A percentile compares a stretch with the other conserved stretches of the same genome.
phyloP scores from a whole-genome alignment of 2,888 invertebrate species.

The Chaetogeoica ovagalla region DNA sequence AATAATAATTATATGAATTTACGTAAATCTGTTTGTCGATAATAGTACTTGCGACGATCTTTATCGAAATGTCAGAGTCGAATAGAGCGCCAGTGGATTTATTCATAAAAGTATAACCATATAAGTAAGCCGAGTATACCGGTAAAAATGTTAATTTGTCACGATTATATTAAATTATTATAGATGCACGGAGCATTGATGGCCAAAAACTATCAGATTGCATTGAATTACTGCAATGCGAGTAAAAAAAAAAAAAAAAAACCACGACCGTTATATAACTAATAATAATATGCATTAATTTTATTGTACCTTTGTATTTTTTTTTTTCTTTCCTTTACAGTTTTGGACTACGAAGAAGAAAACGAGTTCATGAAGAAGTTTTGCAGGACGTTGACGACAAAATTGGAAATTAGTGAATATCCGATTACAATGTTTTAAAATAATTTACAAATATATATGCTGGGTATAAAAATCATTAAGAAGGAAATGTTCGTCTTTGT shows the following conservation, averaged over 20 bases:
- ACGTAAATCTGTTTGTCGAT: no score
- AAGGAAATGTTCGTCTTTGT: no score
- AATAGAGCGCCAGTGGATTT: conserved; percentile 37
- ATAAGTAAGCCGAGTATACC: background rate
- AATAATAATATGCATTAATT: background rate
- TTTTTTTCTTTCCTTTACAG: conserved; percentile 1
- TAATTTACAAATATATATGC: no score
- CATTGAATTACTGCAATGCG: conserved; percentile 31
- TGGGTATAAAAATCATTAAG: no score
- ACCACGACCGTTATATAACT: background rate
- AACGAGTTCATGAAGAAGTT: conserved; percentile 29
- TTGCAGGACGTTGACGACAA: conserved; percentile 13
- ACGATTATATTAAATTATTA: background rate
- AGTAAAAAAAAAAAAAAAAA: conserved; percentile 9
- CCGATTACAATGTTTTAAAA: background rate
- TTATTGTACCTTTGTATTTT: background rate
- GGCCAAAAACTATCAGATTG: conserved; percentile 25
- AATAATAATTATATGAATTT: background rate
- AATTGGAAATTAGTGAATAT: conserved; percentile 30
- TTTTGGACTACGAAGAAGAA: conserved; percentile 26
- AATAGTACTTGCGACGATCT: no score
- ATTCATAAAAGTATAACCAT: conserved; percentile 26
- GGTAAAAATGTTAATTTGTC: conserved; percentile 1
- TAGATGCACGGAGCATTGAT: conserved; percentile 42
- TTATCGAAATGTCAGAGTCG: background rate